Conservation (phyloP, 2,113 vertebrate genomes). For the Scytalopus superciliaris region DNA sequence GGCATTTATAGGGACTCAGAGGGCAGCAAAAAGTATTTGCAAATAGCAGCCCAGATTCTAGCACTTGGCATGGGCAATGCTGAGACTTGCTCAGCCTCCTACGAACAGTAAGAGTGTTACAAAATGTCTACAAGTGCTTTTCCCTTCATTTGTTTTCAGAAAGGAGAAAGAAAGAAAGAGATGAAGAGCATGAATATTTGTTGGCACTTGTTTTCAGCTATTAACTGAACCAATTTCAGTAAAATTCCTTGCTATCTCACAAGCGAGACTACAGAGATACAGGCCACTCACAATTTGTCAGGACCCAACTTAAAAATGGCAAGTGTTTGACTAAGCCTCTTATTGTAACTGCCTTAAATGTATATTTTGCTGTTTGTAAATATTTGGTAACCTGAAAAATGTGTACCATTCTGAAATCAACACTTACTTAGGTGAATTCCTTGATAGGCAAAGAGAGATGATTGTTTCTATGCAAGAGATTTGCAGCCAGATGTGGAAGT, state of each 20-base stretch:
- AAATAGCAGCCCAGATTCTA: neutral
- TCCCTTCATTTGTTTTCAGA: neutral
- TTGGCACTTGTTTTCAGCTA: neutral
- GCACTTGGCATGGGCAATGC: neutral
- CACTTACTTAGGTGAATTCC: neutral
- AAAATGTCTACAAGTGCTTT: neutral
- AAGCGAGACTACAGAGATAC: neutral
- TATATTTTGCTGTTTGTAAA: neutral
- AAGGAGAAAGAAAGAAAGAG: neutral
- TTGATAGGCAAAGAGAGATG: neutral
- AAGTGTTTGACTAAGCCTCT: neutral
- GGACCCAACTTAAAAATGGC: neutral
- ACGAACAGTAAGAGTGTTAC: neutral
- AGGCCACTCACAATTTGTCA: neutral
- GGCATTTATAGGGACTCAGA: neutral
- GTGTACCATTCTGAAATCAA: neutral
- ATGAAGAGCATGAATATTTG: neutral
- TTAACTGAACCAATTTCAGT: neutral
- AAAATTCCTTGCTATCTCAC: neutral
- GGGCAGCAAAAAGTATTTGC: neutral
- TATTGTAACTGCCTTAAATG: neutral
- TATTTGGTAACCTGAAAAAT: neutral
- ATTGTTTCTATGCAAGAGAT: fast-evolving
- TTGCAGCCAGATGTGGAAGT: neutral
- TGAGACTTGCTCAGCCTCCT: neutral